These are phyloP conservation scores for Marcusenius ussheri DNA, from an alignment of 2,113 vertebrate species.

Conservation along the genomic window DNA sequence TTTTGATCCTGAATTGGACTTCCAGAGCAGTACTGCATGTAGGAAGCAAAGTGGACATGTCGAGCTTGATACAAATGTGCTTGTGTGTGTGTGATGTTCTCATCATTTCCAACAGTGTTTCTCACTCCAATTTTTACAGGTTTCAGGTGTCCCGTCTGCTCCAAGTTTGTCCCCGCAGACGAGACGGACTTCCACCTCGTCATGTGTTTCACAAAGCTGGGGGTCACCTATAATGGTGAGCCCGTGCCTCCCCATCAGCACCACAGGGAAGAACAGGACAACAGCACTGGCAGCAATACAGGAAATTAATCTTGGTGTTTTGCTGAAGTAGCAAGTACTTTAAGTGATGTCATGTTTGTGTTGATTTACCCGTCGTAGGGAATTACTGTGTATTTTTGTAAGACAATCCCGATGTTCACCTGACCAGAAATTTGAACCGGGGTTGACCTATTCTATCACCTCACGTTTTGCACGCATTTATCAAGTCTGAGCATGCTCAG, in stretches of 20 bases:
- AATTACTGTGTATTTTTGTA: neutral
- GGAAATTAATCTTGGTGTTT: neutral
- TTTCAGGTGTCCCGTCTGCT: conserved; percentile 94
- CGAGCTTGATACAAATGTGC: neutral
- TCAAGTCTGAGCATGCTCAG: neutral
- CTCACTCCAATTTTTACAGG: conserved; percentile 50
- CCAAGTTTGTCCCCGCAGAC: conserved; percentile 85
- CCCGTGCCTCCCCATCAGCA: neutral
- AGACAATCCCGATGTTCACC: neutral
- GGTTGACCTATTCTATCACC: neutral
- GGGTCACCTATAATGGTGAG: conserved; percentile 94
- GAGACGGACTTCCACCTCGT: conserved; percentile 95
- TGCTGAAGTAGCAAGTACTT: neutral
- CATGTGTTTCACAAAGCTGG: conserved; percentile 92
- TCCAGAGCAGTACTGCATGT: neutral
- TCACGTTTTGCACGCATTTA: neutral
- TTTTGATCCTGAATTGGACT: neutral
- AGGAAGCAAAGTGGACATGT: neutral
- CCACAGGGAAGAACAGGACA: neutral
- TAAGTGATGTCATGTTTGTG: neutral
- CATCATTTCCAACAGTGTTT: neutral
- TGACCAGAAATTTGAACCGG: neutral
- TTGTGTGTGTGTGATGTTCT: neutral
- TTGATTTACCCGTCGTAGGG: neutral
- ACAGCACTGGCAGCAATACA: neutral